Base-by-base conservation (phyloP, 2,797 vertebrate genomes). In the Echeneis naucrates region DNA sequence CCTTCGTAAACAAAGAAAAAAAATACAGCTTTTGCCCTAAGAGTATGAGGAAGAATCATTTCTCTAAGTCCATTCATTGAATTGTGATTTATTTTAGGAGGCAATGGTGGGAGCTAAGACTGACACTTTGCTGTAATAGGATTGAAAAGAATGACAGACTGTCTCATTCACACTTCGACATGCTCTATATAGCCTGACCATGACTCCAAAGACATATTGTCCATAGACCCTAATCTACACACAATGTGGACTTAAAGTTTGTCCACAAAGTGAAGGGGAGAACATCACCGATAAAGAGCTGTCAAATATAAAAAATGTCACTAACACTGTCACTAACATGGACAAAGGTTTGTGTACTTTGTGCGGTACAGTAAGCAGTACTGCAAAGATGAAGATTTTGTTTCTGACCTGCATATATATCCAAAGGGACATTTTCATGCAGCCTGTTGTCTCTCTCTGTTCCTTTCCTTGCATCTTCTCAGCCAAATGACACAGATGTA, bases 401-500 rank as follows among this genome's bases (percentile, higher is more conserved):
- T 56, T 55, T 24, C 33, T n/a, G 19, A 54, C 30, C 23, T 48
- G 32, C 30, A 30, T 30, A 6, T n/a, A n/a, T n/a, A n/a, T n/a
- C n/a, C n/a, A 53, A 26, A 38, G 11, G n/a, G n/a, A n/a, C n/a
- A n/a, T n/a, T n/a, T n/a, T n/a, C 40, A 13, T 23, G 47, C n/a
- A 30, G 21, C 23, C n/a, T 21, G 1, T 64, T 53, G 14, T 61
- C 32, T 66, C 45, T 73, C 50, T 61, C 65, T 64, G n/a, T 56
- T 74, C 40, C 16, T 66, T 48, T 44, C 33, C 37, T 33, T 35
- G 1, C 35, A 13, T 79, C 72, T 65, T 53, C 60, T 27, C 87
- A 92, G 92, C 84, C 90, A 67, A 93, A 91, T 52, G 85, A 90
- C 84, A 93, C 92, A 66, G 90, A 92, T 81, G 92, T 93, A 85